These are phyloP conservation scores for Apus apus DNA, from an alignment of 2,113 vertebrate genomes.

Conservation along the genomic window DNA sequence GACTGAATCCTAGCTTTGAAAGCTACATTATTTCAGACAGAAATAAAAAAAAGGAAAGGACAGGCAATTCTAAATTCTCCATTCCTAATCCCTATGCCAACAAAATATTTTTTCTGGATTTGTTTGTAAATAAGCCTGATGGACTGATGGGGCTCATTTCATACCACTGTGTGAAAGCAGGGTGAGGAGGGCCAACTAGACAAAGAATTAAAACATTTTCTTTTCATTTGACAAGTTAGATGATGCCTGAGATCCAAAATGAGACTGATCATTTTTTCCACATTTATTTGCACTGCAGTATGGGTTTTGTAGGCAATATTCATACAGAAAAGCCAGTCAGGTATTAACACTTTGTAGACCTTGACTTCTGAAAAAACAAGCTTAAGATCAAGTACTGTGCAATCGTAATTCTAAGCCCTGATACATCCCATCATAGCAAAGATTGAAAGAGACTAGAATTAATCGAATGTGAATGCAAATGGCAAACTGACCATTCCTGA, in stretches of 20 bases:
- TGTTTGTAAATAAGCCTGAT: not conserved
- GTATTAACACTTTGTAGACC: not conserved
- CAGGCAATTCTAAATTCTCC: not conserved
- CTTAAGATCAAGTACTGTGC: not conserved
- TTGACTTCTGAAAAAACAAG: not conserved
- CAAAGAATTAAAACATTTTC: not conserved
- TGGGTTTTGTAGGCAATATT: not conserved
- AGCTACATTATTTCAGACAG: not conserved
- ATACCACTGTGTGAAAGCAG: not conserved
- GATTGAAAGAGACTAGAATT: not conserved
- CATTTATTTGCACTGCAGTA: not conserved
- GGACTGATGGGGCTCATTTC: not conserved
- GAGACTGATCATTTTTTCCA: not conserved
- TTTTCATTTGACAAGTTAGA: not conserved
- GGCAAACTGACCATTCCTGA: not conserved
- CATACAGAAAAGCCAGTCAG: not conserved
- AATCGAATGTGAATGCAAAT: not conserved
- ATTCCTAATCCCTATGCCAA: not conserved
- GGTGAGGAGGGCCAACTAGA: not conserved
- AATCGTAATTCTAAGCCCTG: not conserved
- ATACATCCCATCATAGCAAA: not conserved
- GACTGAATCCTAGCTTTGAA: not conserved
- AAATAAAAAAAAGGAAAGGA: not conserved
- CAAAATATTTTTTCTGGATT: not conserved
- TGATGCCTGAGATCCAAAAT: not conserved